Percentiles rank a stretch among this genome's conserved stretches.
phyloP scores from a whole-genome alignment of 1,140 invertebrate species.

The Drosophila suzukii region DNA sequence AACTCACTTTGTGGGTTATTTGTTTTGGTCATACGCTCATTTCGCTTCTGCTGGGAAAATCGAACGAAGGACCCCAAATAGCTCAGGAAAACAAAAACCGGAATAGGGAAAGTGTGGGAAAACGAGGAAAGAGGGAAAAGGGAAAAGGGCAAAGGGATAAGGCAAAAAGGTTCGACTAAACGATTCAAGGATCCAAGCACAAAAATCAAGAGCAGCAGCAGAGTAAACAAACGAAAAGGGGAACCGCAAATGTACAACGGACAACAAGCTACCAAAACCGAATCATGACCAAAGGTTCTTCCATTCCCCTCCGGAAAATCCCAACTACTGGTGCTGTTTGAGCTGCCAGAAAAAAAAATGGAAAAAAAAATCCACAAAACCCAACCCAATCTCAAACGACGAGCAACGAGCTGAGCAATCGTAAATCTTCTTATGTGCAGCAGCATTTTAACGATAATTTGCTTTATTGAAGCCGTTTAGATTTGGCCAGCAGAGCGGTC shows the following conservation, averaged over 20 bases:
- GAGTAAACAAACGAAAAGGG: constrained; percentile 63
- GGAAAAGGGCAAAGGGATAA: constrained; percentile 23
- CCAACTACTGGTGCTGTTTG: constrained; percentile 26
- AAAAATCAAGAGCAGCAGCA: constrained; percentile 67
- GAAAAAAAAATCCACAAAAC: constrained; percentile 7
- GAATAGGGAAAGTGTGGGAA: neutral
- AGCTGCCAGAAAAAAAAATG: constrained; percentile 19
- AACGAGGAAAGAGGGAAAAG: neutral
- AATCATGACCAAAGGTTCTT: constrained; percentile 51
- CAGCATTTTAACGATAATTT: constrained; percentile 83
- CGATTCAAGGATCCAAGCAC: constrained; percentile 59
- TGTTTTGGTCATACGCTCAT: constrained; percentile 82
- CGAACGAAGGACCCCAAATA: constrained; percentile 53
- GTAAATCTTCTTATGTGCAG: constrained; percentile 83
- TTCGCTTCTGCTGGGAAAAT: constrained; percentile 60
- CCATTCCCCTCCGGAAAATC: neutral
- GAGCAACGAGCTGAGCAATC: constrained; percentile 75
- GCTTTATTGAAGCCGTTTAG: constrained; percentile 82
- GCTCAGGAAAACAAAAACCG: constrained; percentile 21
- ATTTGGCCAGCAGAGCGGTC: constrained; percentile 68
- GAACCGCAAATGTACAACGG: constrained; percentile 68
- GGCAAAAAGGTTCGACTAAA: constrained; percentile 65
- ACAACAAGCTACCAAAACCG: constrained; percentile 41
- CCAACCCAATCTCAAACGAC: constrained; percentile 48
- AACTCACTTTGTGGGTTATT: constrained; percentile 82